Base-by-base conservation (phyloP, 2,113 vertebrate species). In the Acanthochromis polyacanthus region DNA sequence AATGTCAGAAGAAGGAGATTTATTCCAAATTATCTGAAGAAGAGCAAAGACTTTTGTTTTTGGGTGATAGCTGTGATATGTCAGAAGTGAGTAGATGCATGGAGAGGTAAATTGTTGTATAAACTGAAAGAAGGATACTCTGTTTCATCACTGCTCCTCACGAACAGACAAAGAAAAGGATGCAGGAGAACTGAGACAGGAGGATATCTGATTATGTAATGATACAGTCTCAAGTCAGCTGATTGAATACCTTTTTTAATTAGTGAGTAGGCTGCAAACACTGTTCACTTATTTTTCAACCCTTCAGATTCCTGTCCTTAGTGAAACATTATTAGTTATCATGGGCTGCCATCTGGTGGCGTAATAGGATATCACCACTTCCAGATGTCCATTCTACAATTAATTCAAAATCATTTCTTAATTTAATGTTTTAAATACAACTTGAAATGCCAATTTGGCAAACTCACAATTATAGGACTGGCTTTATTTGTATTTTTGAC, bases 311-410 rank as follows among this genome's bases (percentile, higher is more conserved):
- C 7, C 22, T 3, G 0, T 0, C 9, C 23, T 9, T 10, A n/a
- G 9, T 10, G 10, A 30, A 60, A 7, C 2, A 9, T 60, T 10
- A 75, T 77, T 23, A 22, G 17, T 69, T 62, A 86, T 75, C 55
- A 69, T 0, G 55, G 61, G 82, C 69, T 81, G 69, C 86, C 81
- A 82, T 75, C 88, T 53, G 5, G 81, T 86, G 88, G 81, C 48
- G 19, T 1, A 3, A 61, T 3, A 0, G 38, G 53, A 17, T 16
- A 32, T 10, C 2, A 58, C 0, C 9, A 16, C 10, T 53, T 48
- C 19, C 11, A 52, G 2, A 12, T 25, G 3, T 30, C 30, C 30
- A 30, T 30, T 30, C 6, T 6, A 25, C 25, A 25, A 25, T 25
- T 25, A 25, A 25, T 25, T 25, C 25, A 25, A 25, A 25, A 25